Percentiles rank a stretch among this genome's conserved stretches.
phyloP scores from a whole-genome alignment of 2,888 invertebrate species.

The Rhagonycha lutea region DNA sequence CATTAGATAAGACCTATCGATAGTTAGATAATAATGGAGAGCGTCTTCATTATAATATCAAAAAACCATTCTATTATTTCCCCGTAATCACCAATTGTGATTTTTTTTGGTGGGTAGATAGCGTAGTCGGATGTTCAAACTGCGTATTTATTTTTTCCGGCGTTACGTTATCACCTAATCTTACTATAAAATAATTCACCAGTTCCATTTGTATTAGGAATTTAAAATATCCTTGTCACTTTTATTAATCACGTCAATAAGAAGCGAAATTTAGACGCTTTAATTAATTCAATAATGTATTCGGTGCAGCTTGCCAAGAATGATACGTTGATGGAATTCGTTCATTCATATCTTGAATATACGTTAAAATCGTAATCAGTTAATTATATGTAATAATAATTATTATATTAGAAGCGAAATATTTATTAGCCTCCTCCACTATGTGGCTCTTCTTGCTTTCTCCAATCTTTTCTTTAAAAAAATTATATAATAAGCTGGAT shows the following conservation, averaged over 20 bases:
- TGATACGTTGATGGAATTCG: background rate
- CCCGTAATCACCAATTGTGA: background rate
- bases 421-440: too few species aligned
- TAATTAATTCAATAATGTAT: background rate
- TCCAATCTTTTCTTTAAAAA: too few species aligned
- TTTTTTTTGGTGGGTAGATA: background rate
- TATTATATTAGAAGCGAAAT: too few species aligned
- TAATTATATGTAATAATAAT: background rate
- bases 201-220: background rate
- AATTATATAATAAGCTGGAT: too few species aligned
- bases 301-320: background rate
- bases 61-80: background rate
- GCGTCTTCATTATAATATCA: background rate
- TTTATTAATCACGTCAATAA: too few species aligned
- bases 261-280: background rate
- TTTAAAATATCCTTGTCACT: too few species aligned
- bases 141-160: background rate
- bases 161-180: background rate
- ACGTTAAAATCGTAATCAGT: background rate
- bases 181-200: background rate
- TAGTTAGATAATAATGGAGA: background rate
- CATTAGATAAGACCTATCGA: background rate
- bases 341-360: background rate
- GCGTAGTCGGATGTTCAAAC: background rate
- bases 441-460: too few species aligned